Conservation (phyloP, 2,888 invertebrate species). For the Portevinia maculata region DNA sequence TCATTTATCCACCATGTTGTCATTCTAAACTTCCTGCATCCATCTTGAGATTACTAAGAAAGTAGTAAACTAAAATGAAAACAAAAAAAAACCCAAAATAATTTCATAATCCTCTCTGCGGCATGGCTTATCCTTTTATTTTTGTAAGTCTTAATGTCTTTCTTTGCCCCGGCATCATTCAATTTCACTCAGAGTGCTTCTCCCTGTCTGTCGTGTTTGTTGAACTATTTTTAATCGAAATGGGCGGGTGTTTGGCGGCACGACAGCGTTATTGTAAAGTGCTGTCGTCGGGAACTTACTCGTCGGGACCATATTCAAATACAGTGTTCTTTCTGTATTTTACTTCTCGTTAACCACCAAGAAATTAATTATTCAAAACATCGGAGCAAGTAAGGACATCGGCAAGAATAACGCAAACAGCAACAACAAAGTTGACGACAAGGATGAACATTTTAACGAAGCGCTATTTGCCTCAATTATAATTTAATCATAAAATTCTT, state of each 20-base stretch:
- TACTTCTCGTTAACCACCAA: conserved; percentile 14
- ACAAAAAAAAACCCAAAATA: too few species aligned
- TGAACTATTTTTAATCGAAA: too few species aligned
- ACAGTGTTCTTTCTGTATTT: conserved; percentile 8
- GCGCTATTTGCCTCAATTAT: conserved; percentile 30
- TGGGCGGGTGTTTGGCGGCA: not conserved
- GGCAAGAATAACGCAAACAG: conserved; percentile 15
- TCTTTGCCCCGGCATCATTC: too few species aligned
- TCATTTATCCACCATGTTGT: too few species aligned
- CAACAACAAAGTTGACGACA: conserved; percentile 7
- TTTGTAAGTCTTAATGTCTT: too few species aligned
- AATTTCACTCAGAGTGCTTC: too few species aligned
- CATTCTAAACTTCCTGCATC: too few species aligned
- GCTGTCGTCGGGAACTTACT: conserved; percentile 38
- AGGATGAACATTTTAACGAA: conserved; percentile 32
- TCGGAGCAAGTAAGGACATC: conserved; percentile 7
- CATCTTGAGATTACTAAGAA: too few species aligned
- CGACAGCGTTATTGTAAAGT: conserved; percentile 6
- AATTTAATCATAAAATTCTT: conserved; percentile 55
- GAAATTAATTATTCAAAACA: conserved; percentile 59
- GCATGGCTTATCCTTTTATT: too few species aligned
- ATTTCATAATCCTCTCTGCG: too few species aligned
- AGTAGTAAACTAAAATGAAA: too few species aligned
- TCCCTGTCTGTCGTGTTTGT: too few species aligned
- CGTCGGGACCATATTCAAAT: conserved; percentile 53